Evolutionary conservation across 2,797 vertebrate species (phyloP), one percentile per base, ranked within the genome.

Genomic region (Arnoldichthys spilopterus): DNA sequence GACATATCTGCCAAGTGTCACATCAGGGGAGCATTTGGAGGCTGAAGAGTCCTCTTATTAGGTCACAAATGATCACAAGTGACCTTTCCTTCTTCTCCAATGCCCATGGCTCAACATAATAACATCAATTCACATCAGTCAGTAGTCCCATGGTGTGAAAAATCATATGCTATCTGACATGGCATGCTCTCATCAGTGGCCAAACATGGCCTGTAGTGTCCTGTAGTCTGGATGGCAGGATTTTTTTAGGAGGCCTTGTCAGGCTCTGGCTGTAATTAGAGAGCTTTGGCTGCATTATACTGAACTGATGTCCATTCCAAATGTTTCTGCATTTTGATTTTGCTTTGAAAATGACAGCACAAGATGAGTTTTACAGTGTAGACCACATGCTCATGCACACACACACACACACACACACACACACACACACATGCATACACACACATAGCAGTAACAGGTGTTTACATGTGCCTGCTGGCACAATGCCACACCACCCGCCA

Each of bases 381-480:
- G 56, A 32, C 12, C 37, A 6, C 22, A 71, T 24, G 20, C 74
- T 51, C n/a, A 37, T n/a, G 12, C 56, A 1, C 24, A 28, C 54
- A 61, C 58, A 30, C 58, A 59, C 2, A 26, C 49, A 71, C 40
- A 37, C 63, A 24, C 24, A 20, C 24, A 58, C 34, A 63, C 43
- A 51, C 16, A 56, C 34, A 69, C 59, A 37, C 54, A 24, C 26
- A 43, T n/a, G 37, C 30, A 47, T 13, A 63, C 61, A 16, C 88
- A 90, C 85, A 87, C 86, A 88, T 62, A 86, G 88, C 85, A 70
- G 87, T 92, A 92, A 93, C 92, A 94, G 92, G 92, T 94, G 92
- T 89, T 90, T 90, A 90, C 91, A 90, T 93, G 91, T 91, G 92
- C 89, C 89, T 85, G 83, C 86, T 93, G 92, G 93, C 93, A 85